These are phyloP conservation scores for Ornithoptera priamus DNA, from an alignment of 2,888 invertebrate genomes.

Conservation along the genomic window DNA sequence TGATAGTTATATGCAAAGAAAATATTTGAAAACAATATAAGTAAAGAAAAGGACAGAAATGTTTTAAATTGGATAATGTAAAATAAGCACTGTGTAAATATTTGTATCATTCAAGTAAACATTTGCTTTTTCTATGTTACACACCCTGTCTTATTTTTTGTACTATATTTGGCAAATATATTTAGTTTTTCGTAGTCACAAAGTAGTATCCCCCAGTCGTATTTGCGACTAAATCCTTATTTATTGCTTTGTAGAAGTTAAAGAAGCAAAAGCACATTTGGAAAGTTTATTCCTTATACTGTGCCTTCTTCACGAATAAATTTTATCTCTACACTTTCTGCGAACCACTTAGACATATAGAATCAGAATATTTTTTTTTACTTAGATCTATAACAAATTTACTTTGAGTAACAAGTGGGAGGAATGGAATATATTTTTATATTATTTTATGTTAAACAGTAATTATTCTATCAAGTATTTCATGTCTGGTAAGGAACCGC, in stretches of 20 bases:
- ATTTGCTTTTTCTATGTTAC: no score
- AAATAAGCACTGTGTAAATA: no score
- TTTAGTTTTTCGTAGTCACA: slow-evolving; percentile 6
- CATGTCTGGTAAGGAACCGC: no score
- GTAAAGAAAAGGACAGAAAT: no score
- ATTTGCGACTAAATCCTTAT: slow-evolving; percentile 26
- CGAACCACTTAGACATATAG: not conserved
- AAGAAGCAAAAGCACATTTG: slow-evolving; percentile 14
- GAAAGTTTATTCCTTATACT: slow-evolving; percentile 21
- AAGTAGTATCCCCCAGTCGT: slow-evolving; percentile 1
- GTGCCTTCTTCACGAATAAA: slow-evolving; percentile 20
- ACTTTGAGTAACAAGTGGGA: not conserved
- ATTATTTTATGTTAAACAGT: not conserved
- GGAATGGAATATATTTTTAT: not conserved
- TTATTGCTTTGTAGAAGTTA: slow-evolving; percentile 26
- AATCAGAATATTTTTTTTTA: not conserved
- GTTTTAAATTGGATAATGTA: no score
- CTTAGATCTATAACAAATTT: not conserved
- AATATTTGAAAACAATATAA: no score
- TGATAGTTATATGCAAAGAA: no score
- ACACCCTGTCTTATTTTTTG: no score
- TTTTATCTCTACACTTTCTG: not conserved
- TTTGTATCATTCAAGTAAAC: no score
- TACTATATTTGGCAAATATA: no score
- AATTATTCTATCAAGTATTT: no score